phyloP scores from a whole-genome alignment of 2,888 invertebrate species.

The Dendrolimus houi region DNA sequence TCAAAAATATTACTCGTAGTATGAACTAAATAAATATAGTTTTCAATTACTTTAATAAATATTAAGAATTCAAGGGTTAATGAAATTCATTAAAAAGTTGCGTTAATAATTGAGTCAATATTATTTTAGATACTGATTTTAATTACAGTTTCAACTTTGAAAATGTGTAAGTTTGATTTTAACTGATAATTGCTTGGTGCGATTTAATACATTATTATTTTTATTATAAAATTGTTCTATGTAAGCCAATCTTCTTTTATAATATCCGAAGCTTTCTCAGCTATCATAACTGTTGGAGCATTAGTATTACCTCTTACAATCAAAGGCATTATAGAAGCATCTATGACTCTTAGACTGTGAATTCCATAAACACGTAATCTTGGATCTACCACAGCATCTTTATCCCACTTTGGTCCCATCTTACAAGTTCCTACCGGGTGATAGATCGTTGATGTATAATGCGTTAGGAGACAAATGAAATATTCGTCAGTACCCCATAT shows the following conservation, averaged over 20 bases:
- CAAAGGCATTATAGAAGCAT: slow-evolving; percentile 80
- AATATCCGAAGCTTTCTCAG: slow-evolving; percentile 87
- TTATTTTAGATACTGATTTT: too few species aligned
- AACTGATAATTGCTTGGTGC: too few species aligned
- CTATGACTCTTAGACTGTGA: slow-evolving; percentile 78
- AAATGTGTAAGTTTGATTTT: too few species aligned
- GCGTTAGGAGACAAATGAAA: slow-evolving; percentile 78
- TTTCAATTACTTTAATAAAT: too few species aligned
- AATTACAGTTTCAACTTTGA: too few species aligned
- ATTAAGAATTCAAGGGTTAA: too few species aligned
- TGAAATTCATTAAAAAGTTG: too few species aligned
- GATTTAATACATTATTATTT: background rate
- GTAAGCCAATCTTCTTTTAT: slow-evolving; percentile 78
- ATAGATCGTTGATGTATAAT: slow-evolving; percentile 82
- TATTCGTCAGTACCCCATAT: slow-evolving; percentile 80
- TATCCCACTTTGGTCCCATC: slow-evolving; percentile 80
- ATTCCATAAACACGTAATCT: slow-evolving; percentile 79
- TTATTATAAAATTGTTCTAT: slow-evolving; percentile 1
- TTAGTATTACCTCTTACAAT: slow-evolving; percentile 86
- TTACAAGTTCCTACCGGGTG: slow-evolving; percentile 83
- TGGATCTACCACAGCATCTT: slow-evolving; percentile 80
- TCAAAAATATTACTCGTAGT: too few species aligned
- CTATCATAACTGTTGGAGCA: slow-evolving; percentile 91
- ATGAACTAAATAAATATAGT: too few species aligned
- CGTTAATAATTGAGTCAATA: too few species aligned